These are phyloP conservation scores for Intellagama lesueurii DNA, from an alignment of 2,797 vertebrate genomes.

Conservation along the genomic window DNA sequence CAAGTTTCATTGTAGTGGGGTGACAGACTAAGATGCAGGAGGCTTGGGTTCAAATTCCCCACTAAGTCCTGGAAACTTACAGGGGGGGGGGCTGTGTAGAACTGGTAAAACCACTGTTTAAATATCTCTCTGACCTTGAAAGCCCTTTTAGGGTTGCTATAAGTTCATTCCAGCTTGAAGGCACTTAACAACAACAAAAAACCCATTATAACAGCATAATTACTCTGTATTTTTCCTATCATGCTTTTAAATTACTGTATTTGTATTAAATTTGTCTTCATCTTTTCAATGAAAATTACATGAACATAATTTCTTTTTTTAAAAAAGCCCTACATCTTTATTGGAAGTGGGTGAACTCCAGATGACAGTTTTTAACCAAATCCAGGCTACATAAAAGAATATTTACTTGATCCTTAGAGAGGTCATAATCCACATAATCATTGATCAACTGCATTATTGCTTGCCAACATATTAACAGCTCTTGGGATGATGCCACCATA, in stretches of 20 bases:
- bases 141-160: too few species aligned
- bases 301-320: neutral
- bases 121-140: too few species aligned
- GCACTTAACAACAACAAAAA: neutral
- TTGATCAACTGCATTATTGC: slow-evolving; percentile 16
- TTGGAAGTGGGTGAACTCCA: neutral
- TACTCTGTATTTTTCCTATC: neutral
- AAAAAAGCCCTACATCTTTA: neutral
- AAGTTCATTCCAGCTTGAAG: too few species aligned
- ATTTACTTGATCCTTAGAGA: slow-evolving; percentile 6
- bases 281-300: neutral
- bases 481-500: slow-evolving; percentile 12
- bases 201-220: neutral
- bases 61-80: too few species aligned
- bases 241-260: neutral
- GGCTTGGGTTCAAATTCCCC: too few species aligned
- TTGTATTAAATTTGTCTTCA: neutral
- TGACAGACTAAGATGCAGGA: too few species aligned
- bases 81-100: too few species aligned
- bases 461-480: slow-evolving; percentile 22
- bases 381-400: neutral
- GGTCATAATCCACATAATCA: slow-evolving; percentile 25
- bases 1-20: too few species aligned
- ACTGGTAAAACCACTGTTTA: too few species aligned
- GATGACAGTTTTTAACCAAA: neutral